Base-by-base conservation (phyloP, 2,888 invertebrate species). In the Dyspetes luteomarginatus region DNA sequence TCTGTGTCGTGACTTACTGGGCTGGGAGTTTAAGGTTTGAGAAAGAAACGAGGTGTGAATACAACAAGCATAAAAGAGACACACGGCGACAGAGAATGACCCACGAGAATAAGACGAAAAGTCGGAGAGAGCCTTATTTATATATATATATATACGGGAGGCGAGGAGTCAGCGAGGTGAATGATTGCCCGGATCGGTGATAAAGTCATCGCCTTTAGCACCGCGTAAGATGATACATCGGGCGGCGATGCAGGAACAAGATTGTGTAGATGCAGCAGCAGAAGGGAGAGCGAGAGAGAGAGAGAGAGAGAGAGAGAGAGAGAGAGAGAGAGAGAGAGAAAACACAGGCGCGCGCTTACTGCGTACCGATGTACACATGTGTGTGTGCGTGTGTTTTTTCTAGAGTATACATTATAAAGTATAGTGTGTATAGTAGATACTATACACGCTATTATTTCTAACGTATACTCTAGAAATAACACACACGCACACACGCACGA, bases 171-270 rank as follows among this genome's bases (percentile, higher is more conserved):
- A 77, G 80, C 82, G 78, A 77, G 77, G 87, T 89, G 89, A 89
- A 89, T 88, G 88, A 89, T 90, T 88, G 86, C 87, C 85, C 85
- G 87, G 91, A 91, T 91, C 89, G 91, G 90, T 88, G 91, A 91
- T 92, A 92, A 92, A 92, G 91, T 92, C 92, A 90, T 92, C 92
- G 91, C 90, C 90, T 91, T 88, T 89, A 89, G 90, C 88, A 87
- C 88, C 89, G 86, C 87, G 91, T 92, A 92, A 91, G 91, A 92
- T 92, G 91, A 92, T 92, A 91, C 92, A 92, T 91, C 89, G 91
- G 88, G 85, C 89, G 88, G 89, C 87, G 91, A 91, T 92, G 88
- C 85, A 84, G 86, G 81, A 85, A 78, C 86, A 85, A 91, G 91
- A 92, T 90, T 90, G 87, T 83, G 78, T 71, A 50, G 72, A 78